Evolutionary conservation across 1,140 invertebrate genomes (phyloP).

Genomic region (Cydia pomonella): DNA sequence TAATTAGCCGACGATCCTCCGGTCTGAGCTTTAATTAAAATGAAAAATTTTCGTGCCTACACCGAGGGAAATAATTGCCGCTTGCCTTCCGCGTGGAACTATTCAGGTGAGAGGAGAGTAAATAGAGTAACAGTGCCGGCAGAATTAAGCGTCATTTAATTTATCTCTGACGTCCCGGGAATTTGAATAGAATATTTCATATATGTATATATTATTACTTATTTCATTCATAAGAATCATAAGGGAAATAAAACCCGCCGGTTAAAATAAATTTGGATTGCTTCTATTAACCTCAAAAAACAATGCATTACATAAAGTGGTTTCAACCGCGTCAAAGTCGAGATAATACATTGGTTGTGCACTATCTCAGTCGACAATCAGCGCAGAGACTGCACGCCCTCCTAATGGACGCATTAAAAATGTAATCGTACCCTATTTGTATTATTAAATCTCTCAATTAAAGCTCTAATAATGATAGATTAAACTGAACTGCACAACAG

Average conservation of each 20-base stretch:
- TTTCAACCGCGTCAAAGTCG: neutral
- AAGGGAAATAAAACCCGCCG: no score
- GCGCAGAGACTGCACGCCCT: neutral
- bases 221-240: neutral
- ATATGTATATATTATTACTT: neutral
- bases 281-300: neutral
- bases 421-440: neutral
- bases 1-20: slow-evolving; percentile 78
- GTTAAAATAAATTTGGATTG: neutral
- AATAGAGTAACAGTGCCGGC: slow-evolving; percentile 51
- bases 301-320: neutral
- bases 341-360: neutral
- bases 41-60: slow-evolving; percentile 79
- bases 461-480: neutral
- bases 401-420: slow-evolving; percentile 13
- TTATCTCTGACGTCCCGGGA: slow-evolving; percentile 28
- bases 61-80: slow-evolving; percentile 72
- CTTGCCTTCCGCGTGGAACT: slow-evolving; percentile 67
- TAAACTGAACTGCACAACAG: neutral
- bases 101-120: slow-evolving; percentile 71
- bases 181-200: neutral
- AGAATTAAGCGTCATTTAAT: slow-evolving; percentile 42
- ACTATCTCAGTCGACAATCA: neutral
- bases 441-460: slow-evolving; percentile 14
- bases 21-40: slow-evolving; percentile 78